Base-by-base conservation (phyloP, 2,797 vertebrate species). In the Silurus lanzhouensis region DNA sequence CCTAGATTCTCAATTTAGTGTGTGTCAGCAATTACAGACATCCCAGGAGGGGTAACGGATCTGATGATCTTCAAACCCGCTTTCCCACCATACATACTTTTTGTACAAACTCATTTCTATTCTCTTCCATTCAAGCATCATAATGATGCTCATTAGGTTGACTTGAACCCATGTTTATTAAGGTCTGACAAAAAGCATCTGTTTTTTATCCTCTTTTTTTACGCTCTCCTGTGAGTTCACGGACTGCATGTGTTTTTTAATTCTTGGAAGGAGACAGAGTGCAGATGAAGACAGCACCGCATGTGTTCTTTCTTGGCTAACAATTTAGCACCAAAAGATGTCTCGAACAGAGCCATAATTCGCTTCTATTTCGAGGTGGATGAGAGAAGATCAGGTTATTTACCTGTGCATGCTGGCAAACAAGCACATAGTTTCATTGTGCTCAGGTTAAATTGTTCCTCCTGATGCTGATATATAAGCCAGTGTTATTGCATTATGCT, bases 101-200 rank as follows among this genome's bases (percentile, higher is more conserved):
- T 38, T 38, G 38, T 38, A 38, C 38, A 77, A 38, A 12, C 55
- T 58, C 6, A 77, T 77, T 58, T 77, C 27, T 19, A 6, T 77
- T 77, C 25, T 60, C 27, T 77, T 7, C 57, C 25, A 20, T 76
- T 58, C 17, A 58, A 7, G 52, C 58, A 10, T 12, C 22, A 27
- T 75, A 64, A 68, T 76, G 22, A 84, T 87, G 89, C 89, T 87
- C 44, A 25, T 79, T 79, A 86, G 31, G 15, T 27, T 14, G 6
- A 15, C 58, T 75, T 61, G 57, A 84, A 38, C 44, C 14, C 27
- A 67, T 57, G 13, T 25, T 81, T 68, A 81, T 13, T 46, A 46
- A 80, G 20, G 20, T 72, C 58, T 63, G 71, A 52, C 27, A 52
- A 38, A 68, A 58, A 25, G 27, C 55, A 61, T 57, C 63, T 61